These are phyloP conservation scores for Rhea americana DNA, from an alignment of 2,113 vertebrate species.

Conservation along the genomic window DNA sequence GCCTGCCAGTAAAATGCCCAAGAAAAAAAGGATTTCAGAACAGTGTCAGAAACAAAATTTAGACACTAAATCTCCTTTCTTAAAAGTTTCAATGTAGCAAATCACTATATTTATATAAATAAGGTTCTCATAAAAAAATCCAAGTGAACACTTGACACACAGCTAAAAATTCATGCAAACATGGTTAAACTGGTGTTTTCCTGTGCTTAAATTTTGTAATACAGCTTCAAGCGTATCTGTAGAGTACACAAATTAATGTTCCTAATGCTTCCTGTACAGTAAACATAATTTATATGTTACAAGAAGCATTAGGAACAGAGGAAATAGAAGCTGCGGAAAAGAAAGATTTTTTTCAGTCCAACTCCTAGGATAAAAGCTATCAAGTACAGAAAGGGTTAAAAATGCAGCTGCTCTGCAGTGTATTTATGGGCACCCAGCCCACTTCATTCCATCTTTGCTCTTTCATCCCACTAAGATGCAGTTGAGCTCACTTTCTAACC, in stretches of 20 bases:
- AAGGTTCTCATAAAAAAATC: neutral
- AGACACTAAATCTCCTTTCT: neutral
- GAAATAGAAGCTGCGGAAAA: neutral
- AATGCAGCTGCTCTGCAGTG: slow-evolving; percentile 68
- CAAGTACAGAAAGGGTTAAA: slow-evolving; percentile 60
- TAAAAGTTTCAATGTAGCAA: neutral
- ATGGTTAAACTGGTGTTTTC: neutral
- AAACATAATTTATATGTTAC: neutral
- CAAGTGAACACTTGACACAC: neutral
- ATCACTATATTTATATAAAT: neutral
- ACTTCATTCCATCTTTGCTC: neutral
- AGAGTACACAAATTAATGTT: neutral
- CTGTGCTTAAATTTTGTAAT: neutral
- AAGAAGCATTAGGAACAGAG: neutral
- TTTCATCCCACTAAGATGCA: neutral
- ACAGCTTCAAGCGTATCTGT: neutral
- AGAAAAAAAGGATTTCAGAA: neutral
- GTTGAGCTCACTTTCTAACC: slow-evolving; percentile 78
- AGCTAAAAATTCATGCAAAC: neutral
- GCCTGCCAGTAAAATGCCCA: neutral
- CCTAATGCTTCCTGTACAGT: neutral
- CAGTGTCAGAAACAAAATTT: neutral
- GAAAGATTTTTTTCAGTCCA: neutral
- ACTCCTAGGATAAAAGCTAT: neutral
- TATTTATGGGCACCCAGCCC: slow-evolving; percentile 13